These are phyloP conservation scores for Clarias platycephalus DNA, from an alignment of 2,797 vertebrate species.

Conservation along the genomic window DNA sequence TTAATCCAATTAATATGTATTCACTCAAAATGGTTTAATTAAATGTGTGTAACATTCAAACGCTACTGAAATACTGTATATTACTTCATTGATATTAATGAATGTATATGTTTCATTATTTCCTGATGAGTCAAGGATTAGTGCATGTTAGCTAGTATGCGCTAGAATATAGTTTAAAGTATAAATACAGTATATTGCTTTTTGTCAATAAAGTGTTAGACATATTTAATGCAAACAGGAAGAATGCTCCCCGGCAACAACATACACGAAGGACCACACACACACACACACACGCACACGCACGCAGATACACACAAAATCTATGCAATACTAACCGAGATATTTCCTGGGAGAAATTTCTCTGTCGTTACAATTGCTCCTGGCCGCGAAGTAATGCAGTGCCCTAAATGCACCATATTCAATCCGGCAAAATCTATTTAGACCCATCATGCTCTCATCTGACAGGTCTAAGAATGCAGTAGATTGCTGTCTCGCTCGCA, in stretches of 20 bases:
- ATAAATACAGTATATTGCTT: neutral
- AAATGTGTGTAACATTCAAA: neutral
- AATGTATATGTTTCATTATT: neutral
- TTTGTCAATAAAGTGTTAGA: neutral
- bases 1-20: neutral
- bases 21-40: neutral
- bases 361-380: conserved; percentile 37
- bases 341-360: conserved; percentile 33
- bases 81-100: neutral
- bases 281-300: neutral
- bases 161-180: too few relatives aligned
- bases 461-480: conserved; percentile 48
- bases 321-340: conserved; percentile 20
- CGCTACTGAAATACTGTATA: neutral
- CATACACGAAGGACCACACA: neutral
- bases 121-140: neutral
- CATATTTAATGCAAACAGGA: neutral
- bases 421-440: conserved; percentile 53
- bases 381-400: conserved; percentile 43
- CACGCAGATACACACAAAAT: neutral
- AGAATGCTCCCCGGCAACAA: neutral
- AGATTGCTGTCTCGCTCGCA: conserved; percentile 57
- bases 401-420: conserved; percentile 51
- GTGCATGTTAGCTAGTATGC: neutral
- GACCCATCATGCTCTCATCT: conserved; percentile 38